Evolutionary conservation across 2,888 invertebrate species (phyloP), one percentile per base, ranked within the genome.

Genomic region (Syrista parreyssii): DNA sequence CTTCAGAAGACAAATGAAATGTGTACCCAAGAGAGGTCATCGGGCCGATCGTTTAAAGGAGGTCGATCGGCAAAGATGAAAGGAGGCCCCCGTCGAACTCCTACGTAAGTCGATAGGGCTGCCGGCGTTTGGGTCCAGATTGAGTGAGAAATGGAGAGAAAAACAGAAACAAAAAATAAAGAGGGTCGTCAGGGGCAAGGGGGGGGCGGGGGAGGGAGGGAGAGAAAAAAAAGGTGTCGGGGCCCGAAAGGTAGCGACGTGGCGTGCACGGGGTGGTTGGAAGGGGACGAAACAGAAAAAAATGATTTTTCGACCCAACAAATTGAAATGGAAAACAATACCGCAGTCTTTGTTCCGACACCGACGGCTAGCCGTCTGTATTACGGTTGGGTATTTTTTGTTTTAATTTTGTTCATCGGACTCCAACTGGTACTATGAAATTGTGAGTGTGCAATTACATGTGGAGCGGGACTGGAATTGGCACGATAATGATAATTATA

Each of bases 61-160:
- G 82, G 82, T 81, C 81, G 76, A 87, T 81, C 88, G 88, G 88
- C 87, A 76, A 86, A 88, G 86, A 88, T 88, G 86, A 88, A 88
- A 88, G 87, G 72, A 3, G 40, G 40, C 40, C 40, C 40, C 40
- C 40, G 40, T 55, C 68, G 35, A 32, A 34, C 74, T 73, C 74
- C 74, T 2, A 3, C 74, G 74, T 33, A 73, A 73, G 74, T 30
- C 74, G 74, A 73, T 73, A 73, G 74, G 72, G 68, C 73, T 73
- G 75, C 40, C 73, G 75, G 79, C 36, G 40, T 55, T 55, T 55
- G 40, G 40, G 23, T 55, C 40, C 40, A 55, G 40, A 55, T 55
- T 55, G 40, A 55, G 40, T 55, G 40, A 55, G 40, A 55, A 23
- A 55, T 55, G 40, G 40, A 55, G 23, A 55, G 40, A 55, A 23